Evolutionary conservation across 2,888 invertebrate genomes (phyloP).

Genomic region (Ichneumoninae sp.): DNA sequence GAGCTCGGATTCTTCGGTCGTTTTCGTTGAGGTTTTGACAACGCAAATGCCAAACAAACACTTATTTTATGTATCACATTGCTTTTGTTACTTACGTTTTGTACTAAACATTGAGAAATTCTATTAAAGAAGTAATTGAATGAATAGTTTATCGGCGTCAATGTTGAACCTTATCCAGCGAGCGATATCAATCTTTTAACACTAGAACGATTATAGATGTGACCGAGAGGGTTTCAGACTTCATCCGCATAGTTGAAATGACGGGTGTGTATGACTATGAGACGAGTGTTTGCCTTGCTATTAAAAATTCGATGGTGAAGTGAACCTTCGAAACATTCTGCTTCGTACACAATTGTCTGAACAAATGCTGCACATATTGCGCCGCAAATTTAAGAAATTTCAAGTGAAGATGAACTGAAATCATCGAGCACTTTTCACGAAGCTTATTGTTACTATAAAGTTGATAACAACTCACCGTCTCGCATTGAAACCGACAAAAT

Average conservation of each 20-base stretch:
- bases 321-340: too few species aligned
- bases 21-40: background rate
- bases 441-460: too few species aligned
- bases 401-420: background rate
- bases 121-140: slow-evolving; percentile 16
- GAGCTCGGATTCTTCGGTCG: background rate
- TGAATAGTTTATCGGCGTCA: slow-evolving; percentile 5
- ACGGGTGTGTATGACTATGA: too few species aligned
- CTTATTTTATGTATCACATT: slow-evolving; percentile 9
- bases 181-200: background rate
- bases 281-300: too few species aligned
- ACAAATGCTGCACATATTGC: too few species aligned
- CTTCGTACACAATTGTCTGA: too few species aligned
- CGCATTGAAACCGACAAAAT: background rate
- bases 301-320: too few species aligned
- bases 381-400: background rate
- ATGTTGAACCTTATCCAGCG: slow-evolving; percentile 20
- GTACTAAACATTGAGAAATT: background rate
- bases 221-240: background rate
- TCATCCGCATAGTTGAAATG: too few species aligned
- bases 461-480: background rate
- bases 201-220: background rate
- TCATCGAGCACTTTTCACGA: background rate
- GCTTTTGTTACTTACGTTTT: slow-evolving; percentile 5
- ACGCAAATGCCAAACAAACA: background rate